A percentile compares a stretch with the other conserved stretches of the same genome.
These are phyloP conservation scores for Troides aeacus DNA, from an alignment of 2,888 invertebrate species.

Conservation along the genomic window DNA sequence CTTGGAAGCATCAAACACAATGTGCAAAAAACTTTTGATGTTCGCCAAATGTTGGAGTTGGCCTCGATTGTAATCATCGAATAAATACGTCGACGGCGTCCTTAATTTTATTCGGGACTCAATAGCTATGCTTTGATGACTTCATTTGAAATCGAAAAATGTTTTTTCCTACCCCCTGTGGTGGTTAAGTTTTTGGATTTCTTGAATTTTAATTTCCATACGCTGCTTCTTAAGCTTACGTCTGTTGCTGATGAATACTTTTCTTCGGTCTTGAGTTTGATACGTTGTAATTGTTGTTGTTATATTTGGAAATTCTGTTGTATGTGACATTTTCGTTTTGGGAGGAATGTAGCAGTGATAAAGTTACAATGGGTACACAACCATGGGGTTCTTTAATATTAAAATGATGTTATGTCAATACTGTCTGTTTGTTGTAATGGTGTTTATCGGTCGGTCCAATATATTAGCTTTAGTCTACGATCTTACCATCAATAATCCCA, in stretches of 20 bases:
- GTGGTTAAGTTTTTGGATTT: constrained; percentile 4
- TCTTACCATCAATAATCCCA: no score
- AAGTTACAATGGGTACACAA: no score
- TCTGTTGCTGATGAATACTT: neutral
- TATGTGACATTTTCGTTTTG: no score
- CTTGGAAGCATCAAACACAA: constrained; percentile 24
- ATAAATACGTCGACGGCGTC: constrained; percentile 45
- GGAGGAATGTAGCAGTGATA: no score
- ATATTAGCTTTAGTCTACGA: no score
- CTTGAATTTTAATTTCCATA: neutral
- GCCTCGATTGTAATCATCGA: constrained; percentile 44
- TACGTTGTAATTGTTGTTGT: no score
- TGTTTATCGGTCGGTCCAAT: no score
- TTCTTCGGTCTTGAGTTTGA: no score
- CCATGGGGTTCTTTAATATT: no score
- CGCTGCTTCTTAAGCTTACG: neutral
- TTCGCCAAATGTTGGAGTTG: constrained; percentile 37
- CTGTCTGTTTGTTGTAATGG: no score
- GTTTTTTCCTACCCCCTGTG: constrained; percentile 16
- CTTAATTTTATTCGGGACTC: constrained; percentile 47
- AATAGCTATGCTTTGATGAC: constrained; percentile 48
- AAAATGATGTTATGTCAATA: no score
- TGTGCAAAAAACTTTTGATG: constrained; percentile 37
- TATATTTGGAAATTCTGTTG: no score
- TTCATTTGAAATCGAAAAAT: constrained; percentile 51